Conservation (phyloP, 2,113 vertebrate species). For the Cariama cristata region DNA sequence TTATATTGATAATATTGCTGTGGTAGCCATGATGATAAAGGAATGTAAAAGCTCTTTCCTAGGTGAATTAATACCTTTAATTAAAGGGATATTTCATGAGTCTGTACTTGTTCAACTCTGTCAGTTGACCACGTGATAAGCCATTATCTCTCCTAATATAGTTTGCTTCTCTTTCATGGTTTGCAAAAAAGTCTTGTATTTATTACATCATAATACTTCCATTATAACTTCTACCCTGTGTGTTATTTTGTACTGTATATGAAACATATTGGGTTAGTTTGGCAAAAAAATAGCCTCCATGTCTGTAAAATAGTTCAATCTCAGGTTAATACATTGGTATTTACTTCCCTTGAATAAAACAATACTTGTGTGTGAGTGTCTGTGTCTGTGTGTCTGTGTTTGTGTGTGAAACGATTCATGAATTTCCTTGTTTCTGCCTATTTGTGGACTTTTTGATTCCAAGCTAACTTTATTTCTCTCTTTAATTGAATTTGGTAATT, state of each 20-base stretch:
- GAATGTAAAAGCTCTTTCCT: neutral
- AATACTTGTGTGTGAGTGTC: accelerated
- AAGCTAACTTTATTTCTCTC: neutral
- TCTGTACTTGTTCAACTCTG: neutral
- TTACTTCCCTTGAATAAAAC: neutral
- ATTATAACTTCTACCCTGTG: neutral
- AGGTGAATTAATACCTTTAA: neutral
- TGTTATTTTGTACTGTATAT: neutral
- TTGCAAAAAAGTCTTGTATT: neutral
- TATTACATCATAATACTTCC: neutral
- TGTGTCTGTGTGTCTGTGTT: neutral
- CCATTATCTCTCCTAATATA: neutral
- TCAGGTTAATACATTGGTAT: neutral
- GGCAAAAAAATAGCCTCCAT: neutral
- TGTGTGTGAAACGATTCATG: neutral
- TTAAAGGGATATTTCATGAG: neutral
- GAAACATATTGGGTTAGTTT: neutral
- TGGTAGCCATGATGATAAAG: neutral
- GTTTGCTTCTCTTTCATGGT: neutral
- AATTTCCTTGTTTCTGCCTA: neutral
- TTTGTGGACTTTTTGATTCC: neutral
- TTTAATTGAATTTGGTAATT: neutral
- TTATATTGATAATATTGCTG: neutral
- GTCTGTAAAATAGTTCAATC: neutral
- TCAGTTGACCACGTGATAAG: neutral